Evolutionary conservation across 2,888 invertebrate genomes (phyloP), one percentile per base, ranked within the genome.

Genomic region (Trissolcus japonicus): DNA sequence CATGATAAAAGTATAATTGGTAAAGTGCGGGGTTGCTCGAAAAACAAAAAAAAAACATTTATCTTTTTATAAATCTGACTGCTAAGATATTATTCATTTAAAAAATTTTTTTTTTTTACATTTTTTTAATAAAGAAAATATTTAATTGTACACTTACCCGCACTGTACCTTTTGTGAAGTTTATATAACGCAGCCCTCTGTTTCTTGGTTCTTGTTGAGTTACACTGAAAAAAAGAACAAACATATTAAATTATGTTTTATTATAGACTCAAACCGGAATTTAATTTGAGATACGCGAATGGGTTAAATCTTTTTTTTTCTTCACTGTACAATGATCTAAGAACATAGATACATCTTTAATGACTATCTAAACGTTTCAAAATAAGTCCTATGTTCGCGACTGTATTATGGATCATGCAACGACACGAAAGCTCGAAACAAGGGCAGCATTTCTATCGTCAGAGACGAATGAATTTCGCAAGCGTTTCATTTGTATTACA

Each of bases 21-120:
- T 77, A 72, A 76, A 73, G 77, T 77, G 77, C 77, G 77, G 77
- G 72, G 77, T 77, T 77, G 77, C 77, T 77, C 77, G 77, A 67
- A 40, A 54, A 35, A 25, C 25, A 25, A 25, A 25, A 11, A 35
- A 6, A 11, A 35, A 11, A 35, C 35, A 35, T 35, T 35, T 11
- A 35, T 7, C 35, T 35, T 35, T 35, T 35, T 35, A 35, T 35
- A 35, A 35, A 35, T 35, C 35, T 6, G 35, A 35, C 35, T 35
- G 0, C 35, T 35, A 6, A 35, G 11, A 35, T 9, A 9, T 35
- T 35, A 7, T 35, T 29, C 29, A 29, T 29, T n/a, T n/a, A n/a
- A n/a, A n/a, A n/a, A n/a, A n/a, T n/a, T n/a, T n/a, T n/a, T n/a
- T 7, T 29, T 29, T 6, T 1, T 29, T 29, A 29, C 1, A 19